Conservation (phyloP, 2,888 invertebrate genomes). For the Piscicola geometra region DNA sequence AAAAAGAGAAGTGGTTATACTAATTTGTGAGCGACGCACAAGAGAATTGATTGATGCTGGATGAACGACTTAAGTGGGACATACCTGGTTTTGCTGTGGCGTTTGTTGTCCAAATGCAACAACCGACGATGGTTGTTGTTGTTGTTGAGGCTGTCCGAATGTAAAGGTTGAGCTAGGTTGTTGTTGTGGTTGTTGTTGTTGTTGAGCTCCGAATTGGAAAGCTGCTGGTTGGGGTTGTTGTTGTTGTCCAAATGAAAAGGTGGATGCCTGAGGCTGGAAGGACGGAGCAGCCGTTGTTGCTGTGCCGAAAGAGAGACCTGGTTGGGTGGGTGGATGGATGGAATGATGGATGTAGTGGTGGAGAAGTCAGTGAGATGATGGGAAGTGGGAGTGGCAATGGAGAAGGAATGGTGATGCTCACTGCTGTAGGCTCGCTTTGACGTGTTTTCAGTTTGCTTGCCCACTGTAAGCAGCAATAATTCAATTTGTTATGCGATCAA, state of each 20-base stretch:
- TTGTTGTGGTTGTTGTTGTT: not conserved
- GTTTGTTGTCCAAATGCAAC: too few species aligned
- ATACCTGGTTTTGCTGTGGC: too few species aligned
- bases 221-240: not conserved
- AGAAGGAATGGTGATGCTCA: not conserved
- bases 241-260: conserved; percentile 1
- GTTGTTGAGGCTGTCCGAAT: conserved; percentile 1
- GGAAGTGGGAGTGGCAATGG: not conserved
- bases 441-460: not conserved
- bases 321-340: too few species aligned
- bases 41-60: too few species aligned
- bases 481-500: too few species aligned
- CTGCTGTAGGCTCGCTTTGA: not conserved
- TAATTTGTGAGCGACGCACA: too few species aligned
- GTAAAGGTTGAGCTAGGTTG: not conserved
- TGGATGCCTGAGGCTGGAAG: not conserved
- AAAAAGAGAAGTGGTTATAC: too few species aligned
- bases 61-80: too few species aligned
- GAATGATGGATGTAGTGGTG: not conserved
- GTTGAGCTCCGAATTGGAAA: not conserved
- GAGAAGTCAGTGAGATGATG: not conserved
- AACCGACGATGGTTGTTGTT: too few species aligned
- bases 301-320: not conserved
- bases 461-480: too few species aligned
- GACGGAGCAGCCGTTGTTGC: not conserved